Percentiles rank a stretch among this genome's conserved stretches.
These are phyloP conservation scores for Echinometra lucunter DNA, from an alignment of 53 echinoderm and acorn worm species.

Conservation along the genomic window DNA sequence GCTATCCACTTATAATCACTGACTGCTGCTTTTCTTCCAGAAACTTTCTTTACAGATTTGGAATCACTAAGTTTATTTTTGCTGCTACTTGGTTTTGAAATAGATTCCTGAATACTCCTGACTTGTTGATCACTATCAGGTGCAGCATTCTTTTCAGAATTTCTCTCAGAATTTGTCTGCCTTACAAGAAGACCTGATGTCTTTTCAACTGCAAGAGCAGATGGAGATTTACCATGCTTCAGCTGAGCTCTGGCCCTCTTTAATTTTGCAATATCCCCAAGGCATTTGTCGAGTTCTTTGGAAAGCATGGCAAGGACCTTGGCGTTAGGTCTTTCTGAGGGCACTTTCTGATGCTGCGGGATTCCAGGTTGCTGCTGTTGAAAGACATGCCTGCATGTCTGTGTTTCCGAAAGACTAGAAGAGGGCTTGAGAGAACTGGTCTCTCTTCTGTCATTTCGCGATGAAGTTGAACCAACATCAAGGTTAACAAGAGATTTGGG, in stretches of 20 bases:
- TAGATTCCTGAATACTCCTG: not conserved
- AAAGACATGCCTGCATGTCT: not conserved
- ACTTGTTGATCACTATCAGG: not conserved
- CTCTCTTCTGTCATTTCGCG: not conserved
- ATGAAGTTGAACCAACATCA: not conserved
- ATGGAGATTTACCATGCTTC: not conserved
- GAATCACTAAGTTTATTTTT: not conserved
- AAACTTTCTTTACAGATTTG: not conserved
- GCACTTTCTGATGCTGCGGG: not conserved
- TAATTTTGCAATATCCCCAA: conserved; percentile 41
- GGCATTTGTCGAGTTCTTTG: conserved; percentile 52
- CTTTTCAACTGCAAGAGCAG: not conserved
- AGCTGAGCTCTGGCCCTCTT: not conserved
- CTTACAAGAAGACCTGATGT: not conserved
- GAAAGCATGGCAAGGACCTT: conserved; percentile 35
- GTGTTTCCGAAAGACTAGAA: not conserved
- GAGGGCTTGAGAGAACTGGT: not conserved
- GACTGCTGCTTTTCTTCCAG: not conserved
- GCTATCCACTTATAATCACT: conserved; percentile 43
- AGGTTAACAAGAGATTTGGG: not conserved
- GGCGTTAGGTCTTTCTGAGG: not conserved
- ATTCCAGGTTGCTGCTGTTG: not conserved
- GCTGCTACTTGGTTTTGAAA: not conserved
- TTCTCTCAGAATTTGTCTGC: not conserved
- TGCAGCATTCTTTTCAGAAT: not conserved